phyloP scores from a whole-genome alignment of 2,888 invertebrate genomes.

The Nephrotoma flavescens region DNA sequence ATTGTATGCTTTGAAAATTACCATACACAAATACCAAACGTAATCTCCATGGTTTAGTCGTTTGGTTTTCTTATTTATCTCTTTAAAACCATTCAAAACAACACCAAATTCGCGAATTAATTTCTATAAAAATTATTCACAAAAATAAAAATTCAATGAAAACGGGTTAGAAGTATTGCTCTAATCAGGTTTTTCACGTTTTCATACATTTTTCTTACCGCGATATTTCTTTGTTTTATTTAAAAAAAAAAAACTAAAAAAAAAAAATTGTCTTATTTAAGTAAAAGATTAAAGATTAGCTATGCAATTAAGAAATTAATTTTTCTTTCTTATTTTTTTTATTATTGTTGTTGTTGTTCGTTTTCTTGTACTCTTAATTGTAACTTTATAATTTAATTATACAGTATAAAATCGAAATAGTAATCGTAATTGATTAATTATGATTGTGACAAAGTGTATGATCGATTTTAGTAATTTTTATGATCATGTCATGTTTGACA shows the following conservation, averaged over 20 bases:
- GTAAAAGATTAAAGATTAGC: background rate
- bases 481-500: background rate
- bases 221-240: background rate
- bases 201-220: background rate
- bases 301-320: background rate
- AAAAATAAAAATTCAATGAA: background rate
- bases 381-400: background rate
- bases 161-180: background rate
- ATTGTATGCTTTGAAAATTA: too few species aligned
- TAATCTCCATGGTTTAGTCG: background rate
- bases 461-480: background rate
- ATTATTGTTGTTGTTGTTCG: background rate
- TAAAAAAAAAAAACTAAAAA: background rate
- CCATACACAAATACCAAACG: background rate
- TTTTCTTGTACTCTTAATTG: background rate
- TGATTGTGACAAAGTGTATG: background rate
- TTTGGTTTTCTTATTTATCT: background rate
- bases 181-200: background rate
- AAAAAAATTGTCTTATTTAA: background rate
- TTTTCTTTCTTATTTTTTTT: background rate
- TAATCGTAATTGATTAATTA: background rate
- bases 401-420: background rate
- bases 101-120: background rate
- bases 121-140: background rate
- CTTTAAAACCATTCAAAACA: background rate